phyloP scores from a whole-genome alignment of 2,113 vertebrate genomes.

The Camarhynchus parvulus region DNA sequence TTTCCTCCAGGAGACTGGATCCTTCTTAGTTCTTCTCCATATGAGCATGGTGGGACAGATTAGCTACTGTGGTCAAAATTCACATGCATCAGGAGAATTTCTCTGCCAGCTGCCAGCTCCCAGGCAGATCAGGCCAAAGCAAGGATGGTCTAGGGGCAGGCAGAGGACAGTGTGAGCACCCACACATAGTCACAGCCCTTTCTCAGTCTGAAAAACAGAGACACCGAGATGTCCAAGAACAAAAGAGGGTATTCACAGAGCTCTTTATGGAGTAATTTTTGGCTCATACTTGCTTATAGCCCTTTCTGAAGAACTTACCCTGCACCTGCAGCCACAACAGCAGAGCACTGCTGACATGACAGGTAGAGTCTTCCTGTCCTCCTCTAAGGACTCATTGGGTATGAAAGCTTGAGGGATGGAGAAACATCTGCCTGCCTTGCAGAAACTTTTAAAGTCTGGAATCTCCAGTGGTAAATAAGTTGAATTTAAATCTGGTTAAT shows the following conservation, averaged over 20 bases:
- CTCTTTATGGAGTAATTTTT: background rate
- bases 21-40: background rate
- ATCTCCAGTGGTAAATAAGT: background rate
- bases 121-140: background rate
- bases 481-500: background rate
- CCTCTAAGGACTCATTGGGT: rapidly evolving
- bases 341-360: background rate
- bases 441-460: background rate
- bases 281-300: background rate
- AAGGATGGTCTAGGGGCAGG: background rate
- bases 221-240: background rate
- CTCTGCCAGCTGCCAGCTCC: background rate
- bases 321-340: background rate
- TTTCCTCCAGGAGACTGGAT: background rate
- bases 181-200: background rate
- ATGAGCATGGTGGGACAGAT: background rate
- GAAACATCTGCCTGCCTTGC: background rate
- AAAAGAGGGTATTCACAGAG: background rate
- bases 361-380: background rate
- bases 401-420: background rate
- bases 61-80: background rate
- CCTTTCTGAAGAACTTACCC: background rate
- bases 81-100: background rate
- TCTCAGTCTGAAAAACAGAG: background rate
- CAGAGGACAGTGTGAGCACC: background rate